Evolutionary conservation across 1,140 invertebrate genomes (phyloP).

Genomic region (Harlomillsia oculata): DNA sequence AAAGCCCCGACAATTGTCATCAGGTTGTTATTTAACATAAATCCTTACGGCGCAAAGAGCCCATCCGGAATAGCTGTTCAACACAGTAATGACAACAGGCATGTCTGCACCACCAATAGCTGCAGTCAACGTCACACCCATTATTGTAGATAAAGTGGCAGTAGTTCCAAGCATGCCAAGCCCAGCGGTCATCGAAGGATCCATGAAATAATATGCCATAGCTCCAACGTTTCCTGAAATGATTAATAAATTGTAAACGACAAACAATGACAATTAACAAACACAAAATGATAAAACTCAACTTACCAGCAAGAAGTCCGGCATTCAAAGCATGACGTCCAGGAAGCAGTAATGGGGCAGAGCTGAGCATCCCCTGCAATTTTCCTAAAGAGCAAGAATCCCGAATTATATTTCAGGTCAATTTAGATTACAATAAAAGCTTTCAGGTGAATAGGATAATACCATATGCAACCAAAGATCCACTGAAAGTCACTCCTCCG

Average conservation of each 20-base stretch:
- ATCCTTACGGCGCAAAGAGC: conserved; percentile 80
- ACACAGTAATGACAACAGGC: conserved; percentile 85
- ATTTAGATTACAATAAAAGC: background rate
- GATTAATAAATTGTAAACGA: too few species aligned
- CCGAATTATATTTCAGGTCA: background rate
- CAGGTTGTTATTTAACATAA: conserved; percentile 85
- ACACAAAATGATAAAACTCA: too few species aligned
- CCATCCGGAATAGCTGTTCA: conserved; percentile 77
- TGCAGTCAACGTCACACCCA: conserved; percentile 78
- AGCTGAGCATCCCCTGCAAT: conserved; percentile 70
- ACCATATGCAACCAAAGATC: conserved; percentile 76
- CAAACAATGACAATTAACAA: too few species aligned
- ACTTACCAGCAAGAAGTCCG: conserved; percentile 53
- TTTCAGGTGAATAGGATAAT: background rate
- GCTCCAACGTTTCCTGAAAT: conserved; percentile 61
- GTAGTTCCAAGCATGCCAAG: conserved; percentile 60
- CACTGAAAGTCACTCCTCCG: conserved; percentile 43
- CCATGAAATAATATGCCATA: conserved; percentile 58
- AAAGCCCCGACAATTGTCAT: conserved; percentile 86
- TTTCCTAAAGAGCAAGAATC: conserved; percentile 46
- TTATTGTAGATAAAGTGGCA: conserved; percentile 57
- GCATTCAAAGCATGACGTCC: conserved; percentile 68
- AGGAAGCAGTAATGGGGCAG: conserved; percentile 68
- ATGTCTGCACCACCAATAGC: conserved; percentile 88
- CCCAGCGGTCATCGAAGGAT: conserved; percentile 55